Base-by-base conservation (phyloP, 2,797 vertebrate species). In the Ctenopoma kingsleyae region DNA sequence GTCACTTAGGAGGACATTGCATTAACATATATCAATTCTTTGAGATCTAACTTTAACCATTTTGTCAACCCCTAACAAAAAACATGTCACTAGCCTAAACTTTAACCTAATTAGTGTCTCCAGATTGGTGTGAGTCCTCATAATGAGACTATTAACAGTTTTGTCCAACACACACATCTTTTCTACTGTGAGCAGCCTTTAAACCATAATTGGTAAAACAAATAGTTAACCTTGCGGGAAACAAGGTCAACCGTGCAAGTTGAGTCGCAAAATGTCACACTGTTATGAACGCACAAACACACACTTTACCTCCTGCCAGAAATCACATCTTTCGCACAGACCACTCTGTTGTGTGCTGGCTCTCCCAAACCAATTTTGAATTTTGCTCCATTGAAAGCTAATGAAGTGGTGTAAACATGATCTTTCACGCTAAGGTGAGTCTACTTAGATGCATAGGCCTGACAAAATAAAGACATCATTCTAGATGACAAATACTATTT, bases 351-450 rank as follows among this genome's bases (percentile, higher is more conserved):
- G 10, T 70, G 41, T 63, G 15, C 47, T 66, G 49, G 27, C 67
- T 51, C 72, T 65, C 13, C 11, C 25, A 30, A 51, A 65, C 66
- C 59, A 19, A 69, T 80, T 81, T 51, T 62, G 55, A 59, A 61
- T 85, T 85, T 80, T 83, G 80, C 77, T 83, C 80, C 79, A 81
- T 48, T 85, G 74, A 68, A 76, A 76, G 57, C 81, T 84, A 87
- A 88, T 89, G 86, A 87, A 82, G 72, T 70, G 76, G 36, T 7
- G 35, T 76, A 67, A 80, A 83, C 30, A 22, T 47, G 46, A 80
- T 82, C 49, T 75, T 68, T 85, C 68, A 84, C 49, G 55, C 82
- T 57, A 43, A 48, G 61, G n/a, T 86, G 74, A 53, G 3, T 82
- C 83, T 63, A 73, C 56, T 68, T 38, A 69, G 67, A 76, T 78